Evolutionary conservation across 2,888 invertebrate genomes (phyloP), one percentile per base, ranked within the genome.

Genomic region (Kryphioiulus occultus): DNA sequence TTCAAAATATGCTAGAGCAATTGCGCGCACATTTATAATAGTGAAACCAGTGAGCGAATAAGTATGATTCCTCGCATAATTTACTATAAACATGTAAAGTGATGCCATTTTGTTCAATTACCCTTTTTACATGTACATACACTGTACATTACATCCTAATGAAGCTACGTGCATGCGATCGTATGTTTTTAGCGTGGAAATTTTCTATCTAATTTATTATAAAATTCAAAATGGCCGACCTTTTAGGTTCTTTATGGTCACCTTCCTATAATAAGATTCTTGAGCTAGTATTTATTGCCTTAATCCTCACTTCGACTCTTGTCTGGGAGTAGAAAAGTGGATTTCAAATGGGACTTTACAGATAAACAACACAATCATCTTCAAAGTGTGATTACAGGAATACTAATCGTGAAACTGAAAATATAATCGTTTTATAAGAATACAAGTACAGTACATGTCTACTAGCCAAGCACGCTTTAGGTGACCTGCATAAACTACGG

Each of bases 231-330:
- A 78, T 78, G 78, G 5, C 78, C 78, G 17, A 78, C 30, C 78
- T 78, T 68, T 78, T 78, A 78, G 78, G 78, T 78, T 26, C 30
- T 32, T 32, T 78, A 32, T 78, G 30, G 78, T 17, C 78, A 78
- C 5, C 17, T 30, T 30, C 78, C 78, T 78, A 78, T 78, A 78
- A 78, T 78, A 78, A 78, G 26, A 78, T 78, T 30, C 78, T 78
- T 78, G 78, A 78, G 78, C 78, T 78, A 78, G 78, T 78, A 78
- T 78, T 53, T 78, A 78, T 78, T 78, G 78, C 78, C 78, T 78
- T 78, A 32, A 78, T 78, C 78, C 30, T 30, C 30, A 78, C 78
- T 78, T 30, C 15, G 15, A 78, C 78, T 30, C 78, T 30, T 78
- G 30, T 17, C 26, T 32, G 30, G 78, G 30, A 78, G 30, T 78